phyloP scores from a whole-genome alignment of 2,113 vertebrate species.

The Boulengeromyrus knoepffleri region DNA sequence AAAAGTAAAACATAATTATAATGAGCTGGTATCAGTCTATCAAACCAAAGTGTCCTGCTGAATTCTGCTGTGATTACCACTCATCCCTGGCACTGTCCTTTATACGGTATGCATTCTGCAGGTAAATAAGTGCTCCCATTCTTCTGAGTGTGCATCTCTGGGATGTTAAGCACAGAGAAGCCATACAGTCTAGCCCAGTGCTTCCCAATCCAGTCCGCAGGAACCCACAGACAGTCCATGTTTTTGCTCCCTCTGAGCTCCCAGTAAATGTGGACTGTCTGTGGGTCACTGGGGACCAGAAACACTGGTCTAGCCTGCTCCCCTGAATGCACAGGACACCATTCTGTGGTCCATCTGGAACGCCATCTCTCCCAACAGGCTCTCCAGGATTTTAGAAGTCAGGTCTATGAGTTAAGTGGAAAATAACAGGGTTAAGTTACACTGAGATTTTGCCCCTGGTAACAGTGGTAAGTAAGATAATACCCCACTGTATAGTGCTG shows the following conservation, averaged over 20 bases:
- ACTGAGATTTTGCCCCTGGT: neutral
- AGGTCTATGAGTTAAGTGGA: neutral
- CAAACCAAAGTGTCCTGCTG: too few species aligned
- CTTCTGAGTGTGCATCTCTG: neutral
- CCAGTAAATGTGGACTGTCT: too few species aligned
- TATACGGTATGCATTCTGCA: too few species aligned
- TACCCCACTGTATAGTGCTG: neutral
- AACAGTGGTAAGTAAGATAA: neutral
- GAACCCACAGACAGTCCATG: too few species aligned
- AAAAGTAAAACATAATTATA: too few species aligned
- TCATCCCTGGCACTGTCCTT: too few species aligned
- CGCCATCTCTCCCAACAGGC: neutral
- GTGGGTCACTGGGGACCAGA: too few species aligned
- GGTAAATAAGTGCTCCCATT: too few species aligned
- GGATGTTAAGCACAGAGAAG: neutral
- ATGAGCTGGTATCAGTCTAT: too few species aligned
- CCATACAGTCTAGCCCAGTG: neutral
- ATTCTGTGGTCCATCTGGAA: neutral
- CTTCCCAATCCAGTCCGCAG: too few species aligned
- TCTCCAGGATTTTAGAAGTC: neutral
- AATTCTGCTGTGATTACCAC: too few species aligned
- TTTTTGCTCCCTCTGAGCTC: too few species aligned
- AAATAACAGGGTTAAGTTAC: neutral
- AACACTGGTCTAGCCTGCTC: neutral
- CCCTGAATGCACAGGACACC: neutral